Base-by-base conservation (phyloP, 2,797 vertebrate genomes). In the Phataginus tetradactyla region DNA sequence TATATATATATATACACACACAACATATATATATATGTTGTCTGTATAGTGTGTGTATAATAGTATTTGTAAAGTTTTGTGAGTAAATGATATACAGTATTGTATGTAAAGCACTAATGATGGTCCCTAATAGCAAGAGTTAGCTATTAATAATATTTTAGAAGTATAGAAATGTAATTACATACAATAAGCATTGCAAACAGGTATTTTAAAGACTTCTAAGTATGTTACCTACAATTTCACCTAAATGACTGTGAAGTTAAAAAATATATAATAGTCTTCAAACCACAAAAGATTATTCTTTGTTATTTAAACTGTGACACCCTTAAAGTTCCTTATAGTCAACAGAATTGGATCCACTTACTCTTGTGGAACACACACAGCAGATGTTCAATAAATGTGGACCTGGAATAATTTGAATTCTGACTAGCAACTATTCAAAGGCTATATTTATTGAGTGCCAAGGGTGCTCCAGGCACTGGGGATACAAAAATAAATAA, bases 71-170 rank as follows among this genome's bases (percentile, higher is more conserved):
- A 63, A 66, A 85, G 4, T 81, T 86, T 18, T 57, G 2, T 59
- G 20, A 69, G 0, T 53, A 80, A 97, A 53, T 92, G 39, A 27
- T 45, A 51, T 7, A 53, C 34, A 45, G 25, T 90, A 69, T 69
- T 91, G 6, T 64, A 77, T 71, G 42, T 74, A 75, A 85, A 94
- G 49, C 14, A 71, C 0, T 72, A 81, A 80, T 51, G 11, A 42
- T 71, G 57, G 79, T 59, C 37, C 42, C 7, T 45, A 45, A 45
- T 45, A 71, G 4, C 10, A 11, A 93, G 32, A 34, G 6, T 72
- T 95, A 80, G 45, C 20, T 77, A 71, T 63, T 79, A 72, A 49
- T 80, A 86, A 45, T 37, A 90, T 59, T 74, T 96, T 68, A 93
- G 32, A 91, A 63, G 42, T 72, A 42, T 25, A 90, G 61, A 87